Evolutionary conservation across 2,113 vertebrate genomes (phyloP).

Genomic region (Murina feae): DNA sequence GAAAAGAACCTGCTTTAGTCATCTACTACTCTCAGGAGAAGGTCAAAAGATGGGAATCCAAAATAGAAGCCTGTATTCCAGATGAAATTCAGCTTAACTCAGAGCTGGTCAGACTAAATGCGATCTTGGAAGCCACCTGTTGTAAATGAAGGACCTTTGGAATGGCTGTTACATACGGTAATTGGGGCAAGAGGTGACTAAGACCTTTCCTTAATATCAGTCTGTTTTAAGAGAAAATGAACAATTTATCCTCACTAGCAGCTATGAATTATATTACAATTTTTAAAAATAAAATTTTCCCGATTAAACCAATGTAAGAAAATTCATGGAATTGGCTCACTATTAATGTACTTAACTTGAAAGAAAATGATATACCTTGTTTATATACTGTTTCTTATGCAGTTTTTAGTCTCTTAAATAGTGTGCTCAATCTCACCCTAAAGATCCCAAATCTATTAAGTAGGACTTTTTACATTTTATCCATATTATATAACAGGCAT

Average conservation of each 20-base stretch:
- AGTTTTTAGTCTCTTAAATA: background rate
- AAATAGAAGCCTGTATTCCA: background rate
- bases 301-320: background rate
- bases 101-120: fast-evolving
- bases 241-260: background rate
- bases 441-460: background rate
- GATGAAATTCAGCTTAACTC: background rate
- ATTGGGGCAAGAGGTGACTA: background rate
- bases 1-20: background rate
- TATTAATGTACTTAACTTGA: background rate
- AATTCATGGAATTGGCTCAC: background rate
- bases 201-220: background rate
- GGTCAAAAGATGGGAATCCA: background rate
- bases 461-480: background rate
- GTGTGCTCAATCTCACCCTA: background rate
- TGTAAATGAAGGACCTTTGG: background rate
- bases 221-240: background rate
- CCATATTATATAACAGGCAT: background rate
- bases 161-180: background rate
- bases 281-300: background rate
- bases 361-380: background rate
- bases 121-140: background rate
- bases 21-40: background rate
- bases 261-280: background rate
- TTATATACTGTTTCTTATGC: background rate